Base-by-base conservation (phyloP, 2,113 vertebrate genomes). In the Argyrosomus japonicus region DNA sequence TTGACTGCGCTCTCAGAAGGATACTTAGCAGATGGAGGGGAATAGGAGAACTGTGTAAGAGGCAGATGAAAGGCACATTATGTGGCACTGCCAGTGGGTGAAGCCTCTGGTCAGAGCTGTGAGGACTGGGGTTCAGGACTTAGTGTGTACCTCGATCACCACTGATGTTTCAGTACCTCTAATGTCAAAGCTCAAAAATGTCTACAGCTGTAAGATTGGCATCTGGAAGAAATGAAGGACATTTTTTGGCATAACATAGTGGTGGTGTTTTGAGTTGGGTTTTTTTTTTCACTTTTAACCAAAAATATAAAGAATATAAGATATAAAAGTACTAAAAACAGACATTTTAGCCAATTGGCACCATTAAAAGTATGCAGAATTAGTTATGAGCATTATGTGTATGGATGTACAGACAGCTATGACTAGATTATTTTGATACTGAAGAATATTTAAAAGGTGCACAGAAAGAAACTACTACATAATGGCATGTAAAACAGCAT, bases 41-140 rank as follows among this genome's bases (percentile, higher is more conserved):
- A 56, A 68, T 48, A 70, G 72, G 69, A 79, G 67, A 76, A 60
- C 57, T 51, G 65, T 63, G 69, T 77, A 32, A 79, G 72, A 75
- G 75, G 51, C 50, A 87, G 85, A 91, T 93, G 85, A 88, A 84
- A 91, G 76, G 68, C 21, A 25, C 63, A 70, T 80, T 43, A 32
- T 2, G 23, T 45, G 25, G 62, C 58, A 10, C 19, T 5, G 62
- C 54, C 57, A 60, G 69, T 27, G 65, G 40, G 32, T 32, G 43
- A 79, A 57, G 45, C 68, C 51, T 76, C 73, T 6, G n/a, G 72
- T 77, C 51, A 61, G 64, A 58, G n/a, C 45, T 50, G 32, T 50
- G 60, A 71, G 56, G 62, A 36, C 36, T 0, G 0, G 3, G 62
- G 12, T 58, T 82, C 53, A 54, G 61, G 61, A 47, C 47, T 14